Evolutionary conservation across 2,797 vertebrate species (phyloP).

Genomic region (Onychomys leucogaster): DNA sequence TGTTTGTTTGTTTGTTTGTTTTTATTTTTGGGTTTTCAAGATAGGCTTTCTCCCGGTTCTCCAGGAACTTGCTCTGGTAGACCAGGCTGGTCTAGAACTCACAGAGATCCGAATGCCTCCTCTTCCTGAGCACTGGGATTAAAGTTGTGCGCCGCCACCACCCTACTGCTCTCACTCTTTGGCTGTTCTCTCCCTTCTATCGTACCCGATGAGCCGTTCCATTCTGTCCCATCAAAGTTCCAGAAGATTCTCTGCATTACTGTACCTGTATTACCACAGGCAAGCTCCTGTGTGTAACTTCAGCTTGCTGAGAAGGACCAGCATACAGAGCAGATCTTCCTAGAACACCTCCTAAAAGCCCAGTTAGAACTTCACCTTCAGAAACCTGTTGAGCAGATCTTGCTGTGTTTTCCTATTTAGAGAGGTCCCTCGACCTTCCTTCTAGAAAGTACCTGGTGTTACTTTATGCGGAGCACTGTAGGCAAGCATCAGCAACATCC

Average conservation of each 20-base stretch:
- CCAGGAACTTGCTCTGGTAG: too few species aligned
- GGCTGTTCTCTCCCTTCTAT: background rate
- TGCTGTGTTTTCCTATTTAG: background rate
- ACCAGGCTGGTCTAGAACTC: too few species aligned
- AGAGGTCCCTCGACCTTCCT: background rate
- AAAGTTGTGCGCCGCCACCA: too few species aligned
- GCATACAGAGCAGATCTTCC: background rate
- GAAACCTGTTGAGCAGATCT: background rate
- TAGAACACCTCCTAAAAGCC: background rate
- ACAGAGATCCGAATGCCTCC: too few species aligned
- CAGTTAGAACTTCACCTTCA: background rate
- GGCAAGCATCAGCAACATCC: background rate
- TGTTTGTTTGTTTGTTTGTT: too few species aligned
- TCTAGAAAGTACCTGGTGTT: background rate
- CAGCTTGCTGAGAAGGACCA: background rate
- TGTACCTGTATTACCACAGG: fast-evolving
- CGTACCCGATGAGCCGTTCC: too few species aligned
- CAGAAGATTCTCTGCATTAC: background rate
- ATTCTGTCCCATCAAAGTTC: background rate
- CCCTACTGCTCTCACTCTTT: background rate
- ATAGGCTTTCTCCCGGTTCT: too few species aligned
- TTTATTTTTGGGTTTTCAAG: too few species aligned
- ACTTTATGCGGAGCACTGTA: background rate
- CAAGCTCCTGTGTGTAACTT: fast-evolving
- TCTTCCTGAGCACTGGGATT: too few species aligned